A percentile compares a stretch with the other conserved stretches of the same genome.
phyloP scores from a whole-genome alignment of 2,888 invertebrate genomes.

The Megastigmus dorsalis region DNA sequence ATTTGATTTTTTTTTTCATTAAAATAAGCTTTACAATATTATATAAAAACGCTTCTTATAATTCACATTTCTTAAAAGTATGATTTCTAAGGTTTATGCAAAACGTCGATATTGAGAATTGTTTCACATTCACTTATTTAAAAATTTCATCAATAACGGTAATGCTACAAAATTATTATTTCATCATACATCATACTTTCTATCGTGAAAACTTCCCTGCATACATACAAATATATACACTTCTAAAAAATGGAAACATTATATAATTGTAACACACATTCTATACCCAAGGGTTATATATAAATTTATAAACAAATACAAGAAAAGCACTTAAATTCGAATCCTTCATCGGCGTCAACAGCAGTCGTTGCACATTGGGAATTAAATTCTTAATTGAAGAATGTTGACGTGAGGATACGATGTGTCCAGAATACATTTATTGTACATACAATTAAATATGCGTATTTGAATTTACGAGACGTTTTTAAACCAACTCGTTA shows the following conservation, averaged over 20 bases:
- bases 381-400: slow-evolving; percentile 40
- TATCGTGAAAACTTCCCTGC: slow-evolving; percentile 31
- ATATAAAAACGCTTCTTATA: slow-evolving; percentile 36
- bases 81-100: slow-evolving; percentile 10
- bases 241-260: slow-evolving; percentile 32
- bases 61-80: slow-evolving; percentile 28
- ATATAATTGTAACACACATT: slow-evolving; percentile 38
- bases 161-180: slow-evolving; percentile 18
- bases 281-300: slow-evolving; percentile 18
- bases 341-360: slow-evolving; percentile 22
- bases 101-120: slow-evolving; percentile 2
- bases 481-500: slow-evolving; percentile 34
- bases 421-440: slow-evolving; percentile 25
- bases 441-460: slow-evolving; percentile 46
- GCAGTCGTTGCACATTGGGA: slow-evolving; percentile 39
- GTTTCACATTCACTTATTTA: slow-evolving; percentile 6
- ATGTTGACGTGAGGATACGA: slow-evolving; percentile 37
- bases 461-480: slow-evolving; percentile 26
- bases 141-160: slow-evolving; percentile 31
- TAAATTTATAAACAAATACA: slow-evolving; percentile 38
- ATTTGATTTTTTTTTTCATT: slow-evolving; percentile 17
- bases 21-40: slow-evolving; percentile 28
- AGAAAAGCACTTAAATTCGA: slow-evolving; percentile 20
- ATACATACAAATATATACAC: slow-evolving; percentile 50
- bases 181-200: slow-evolving; percentile 21